phyloP scores from a whole-genome alignment of 2,113 vertebrate genomes.

The Cochlearius cochlearius region DNA sequence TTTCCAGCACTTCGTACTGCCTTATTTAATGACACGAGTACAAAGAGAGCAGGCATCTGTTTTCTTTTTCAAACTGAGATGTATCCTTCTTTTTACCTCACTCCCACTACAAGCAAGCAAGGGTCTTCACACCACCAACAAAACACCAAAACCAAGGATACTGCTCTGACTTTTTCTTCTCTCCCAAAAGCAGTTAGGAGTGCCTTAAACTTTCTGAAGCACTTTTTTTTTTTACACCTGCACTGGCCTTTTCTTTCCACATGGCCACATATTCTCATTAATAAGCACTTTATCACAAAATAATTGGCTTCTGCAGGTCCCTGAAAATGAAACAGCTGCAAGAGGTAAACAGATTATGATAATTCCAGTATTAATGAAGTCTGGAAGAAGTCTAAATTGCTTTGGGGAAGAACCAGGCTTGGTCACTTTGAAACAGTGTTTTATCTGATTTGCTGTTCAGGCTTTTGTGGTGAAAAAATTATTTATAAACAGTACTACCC shows the following conservation, averaged over 20 bases:
- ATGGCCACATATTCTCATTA: slow-evolving; percentile 43
- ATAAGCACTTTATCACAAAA: slow-evolving; percentile 39
- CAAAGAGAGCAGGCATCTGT: background rate
- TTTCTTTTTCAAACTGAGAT: background rate
- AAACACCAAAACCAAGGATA: background rate
- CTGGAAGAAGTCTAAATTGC: background rate
- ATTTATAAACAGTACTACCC: background rate
- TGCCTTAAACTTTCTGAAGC: background rate
- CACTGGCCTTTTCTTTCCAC: slow-evolving; percentile 20
- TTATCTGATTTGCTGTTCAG: background rate
- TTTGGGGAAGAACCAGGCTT: background rate
- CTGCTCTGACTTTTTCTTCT: background rate
- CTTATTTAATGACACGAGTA: background rate
- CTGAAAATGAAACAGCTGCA: slow-evolving; percentile 43
- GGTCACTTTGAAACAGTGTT: slow-evolving; percentile 11
- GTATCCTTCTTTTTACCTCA: background rate
- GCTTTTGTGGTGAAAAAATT: background rate
- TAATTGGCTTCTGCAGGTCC: slow-evolving; percentile 13
- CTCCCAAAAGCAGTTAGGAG: background rate
- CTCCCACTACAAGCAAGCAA: background rate
- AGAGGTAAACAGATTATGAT: slow-evolving; percentile 35
- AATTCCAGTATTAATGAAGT: slow-evolving; percentile 54
- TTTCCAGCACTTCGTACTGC: background rate
- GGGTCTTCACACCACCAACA: background rate
- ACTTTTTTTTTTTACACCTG: background rate